Evolutionary conservation across 2,113 vertebrate genomes (phyloP).

Genomic region (Zeus faber): DNA sequence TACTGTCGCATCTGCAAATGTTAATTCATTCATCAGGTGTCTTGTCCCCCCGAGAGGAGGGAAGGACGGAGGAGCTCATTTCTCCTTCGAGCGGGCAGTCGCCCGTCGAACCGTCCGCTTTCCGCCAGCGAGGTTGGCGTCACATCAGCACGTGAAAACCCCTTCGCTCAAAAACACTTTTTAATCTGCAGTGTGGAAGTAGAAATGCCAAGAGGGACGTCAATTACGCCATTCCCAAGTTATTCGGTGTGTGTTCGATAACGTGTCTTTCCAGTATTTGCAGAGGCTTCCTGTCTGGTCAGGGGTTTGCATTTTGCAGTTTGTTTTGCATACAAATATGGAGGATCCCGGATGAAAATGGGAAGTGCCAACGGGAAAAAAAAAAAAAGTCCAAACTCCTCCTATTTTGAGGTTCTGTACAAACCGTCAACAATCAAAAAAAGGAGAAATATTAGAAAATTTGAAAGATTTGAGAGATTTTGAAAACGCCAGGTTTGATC

Average conservation of each 20-base stretch:
- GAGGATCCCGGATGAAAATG: no score
- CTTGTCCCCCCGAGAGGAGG: background rate
- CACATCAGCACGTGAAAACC: background rate
- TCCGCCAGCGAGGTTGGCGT: no score
- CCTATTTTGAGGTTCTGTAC: no score
- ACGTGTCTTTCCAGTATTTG: background rate
- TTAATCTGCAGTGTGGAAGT: no score
- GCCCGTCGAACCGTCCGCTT: background rate
- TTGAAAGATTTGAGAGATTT: no score
- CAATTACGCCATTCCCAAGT: background rate
- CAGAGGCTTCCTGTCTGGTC: background rate
- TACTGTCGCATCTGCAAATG: background rate
- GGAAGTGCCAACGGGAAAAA: no score
- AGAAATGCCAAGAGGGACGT: background rate
- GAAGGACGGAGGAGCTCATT: background rate
- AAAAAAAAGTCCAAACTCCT: no score
- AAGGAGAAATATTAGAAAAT: no score
- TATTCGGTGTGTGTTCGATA: background rate
- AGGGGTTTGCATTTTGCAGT: background rate
- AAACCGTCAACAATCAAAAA: no score
- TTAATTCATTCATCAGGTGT: constrained; percentile 12
- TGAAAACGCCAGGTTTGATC: no score
- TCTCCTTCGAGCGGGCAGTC: background rate
- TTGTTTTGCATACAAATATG: constrained; percentile 1
- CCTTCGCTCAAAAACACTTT: background rate